Evolutionary conservation across 2,113 vertebrate species (phyloP).

Genomic region (Toxotes chatareus): DNA sequence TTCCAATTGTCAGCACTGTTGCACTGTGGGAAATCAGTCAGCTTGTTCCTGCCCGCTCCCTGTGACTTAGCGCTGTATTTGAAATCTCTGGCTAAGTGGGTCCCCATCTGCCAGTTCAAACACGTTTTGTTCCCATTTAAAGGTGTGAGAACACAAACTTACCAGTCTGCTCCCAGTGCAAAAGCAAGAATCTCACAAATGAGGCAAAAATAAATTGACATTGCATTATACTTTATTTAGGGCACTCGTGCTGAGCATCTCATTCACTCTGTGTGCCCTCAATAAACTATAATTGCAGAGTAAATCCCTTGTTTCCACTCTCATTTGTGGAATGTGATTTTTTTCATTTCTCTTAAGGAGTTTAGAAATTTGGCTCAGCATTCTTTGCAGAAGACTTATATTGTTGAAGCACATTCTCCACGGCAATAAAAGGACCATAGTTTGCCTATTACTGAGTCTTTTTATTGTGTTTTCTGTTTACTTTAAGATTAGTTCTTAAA

Average conservation of each 20-base stretch:
- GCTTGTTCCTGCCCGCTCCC: not conserved
- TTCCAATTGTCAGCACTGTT: slow-evolving; percentile 24
- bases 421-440: not conserved
- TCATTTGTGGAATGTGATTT: not conserved
- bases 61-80: not conserved
- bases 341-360: not conserved
- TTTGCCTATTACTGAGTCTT: not conserved
- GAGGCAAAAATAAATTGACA: slow-evolving; percentile 9
- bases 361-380: not conserved
- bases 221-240: slow-evolving; percentile 22
- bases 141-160: slow-evolving; percentile 15
- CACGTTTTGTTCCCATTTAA: not conserved
- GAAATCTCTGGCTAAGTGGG: not conserved
- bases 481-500: not conserved
- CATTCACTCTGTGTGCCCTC: not conserved
- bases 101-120: slow-evolving; percentile 8
- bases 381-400: slow-evolving; percentile 2
- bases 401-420: slow-evolving; percentile 12
- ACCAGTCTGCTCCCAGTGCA: not conserved
- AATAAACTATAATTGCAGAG: slow-evolving; percentile 9
- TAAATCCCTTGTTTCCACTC: not conserved
- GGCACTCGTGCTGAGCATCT: not conserved
- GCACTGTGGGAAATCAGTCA: not conserved
- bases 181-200: slow-evolving; percentile 4
- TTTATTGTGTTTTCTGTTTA: slow-evolving; percentile 2